phyloP scores from a whole-genome alignment of 1,140 invertebrate genomes.

The Onthophagus taurus region DNA sequence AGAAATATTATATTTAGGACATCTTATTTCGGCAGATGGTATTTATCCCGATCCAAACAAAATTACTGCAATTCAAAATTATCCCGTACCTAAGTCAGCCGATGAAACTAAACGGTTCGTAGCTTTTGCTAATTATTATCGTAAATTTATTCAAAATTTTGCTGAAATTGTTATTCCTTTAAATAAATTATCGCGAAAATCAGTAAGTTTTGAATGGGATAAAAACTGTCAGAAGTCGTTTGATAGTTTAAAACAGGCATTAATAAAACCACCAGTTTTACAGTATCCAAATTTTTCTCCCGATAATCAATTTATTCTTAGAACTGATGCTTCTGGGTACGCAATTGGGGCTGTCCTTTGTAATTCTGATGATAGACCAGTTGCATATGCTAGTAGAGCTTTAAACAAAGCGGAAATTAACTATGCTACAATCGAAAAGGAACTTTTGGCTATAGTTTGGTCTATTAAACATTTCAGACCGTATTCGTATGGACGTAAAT shows the following conservation, averaged over 20 bases:
- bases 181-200: no score
- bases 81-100: not conserved
- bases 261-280: constrained; percentile 16
- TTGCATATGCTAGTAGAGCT: constrained; percentile 34
- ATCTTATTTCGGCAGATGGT: not conserved
- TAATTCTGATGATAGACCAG: constrained; percentile 18
- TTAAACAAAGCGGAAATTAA: constrained; percentile 34
- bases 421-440: constrained; percentile 35
- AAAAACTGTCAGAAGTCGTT: not conserved
- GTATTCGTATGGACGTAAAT: constrained; percentile 37
- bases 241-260: constrained; percentile 13
- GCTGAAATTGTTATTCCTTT: constrained; percentile 9
- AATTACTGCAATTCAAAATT: not conserved
- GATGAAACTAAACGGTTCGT: not conserved
- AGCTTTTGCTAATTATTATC: constrained; percentile 4
- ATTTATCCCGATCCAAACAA: constrained; percentile 9
- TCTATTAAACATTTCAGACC: constrained; percentile 23
- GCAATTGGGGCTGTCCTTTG: constrained; percentile 23
- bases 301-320: constrained; percentile 5
- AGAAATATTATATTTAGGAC: constrained; percentile 4
- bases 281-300: constrained; percentile 16
- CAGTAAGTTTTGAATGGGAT: no score
- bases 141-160: constrained; percentile 2
- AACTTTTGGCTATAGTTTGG: constrained; percentile 19
- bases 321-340: constrained; percentile 23